phyloP scores from a whole-genome alignment of 2,888 invertebrate species.

The Cerceris rybyensis region DNA sequence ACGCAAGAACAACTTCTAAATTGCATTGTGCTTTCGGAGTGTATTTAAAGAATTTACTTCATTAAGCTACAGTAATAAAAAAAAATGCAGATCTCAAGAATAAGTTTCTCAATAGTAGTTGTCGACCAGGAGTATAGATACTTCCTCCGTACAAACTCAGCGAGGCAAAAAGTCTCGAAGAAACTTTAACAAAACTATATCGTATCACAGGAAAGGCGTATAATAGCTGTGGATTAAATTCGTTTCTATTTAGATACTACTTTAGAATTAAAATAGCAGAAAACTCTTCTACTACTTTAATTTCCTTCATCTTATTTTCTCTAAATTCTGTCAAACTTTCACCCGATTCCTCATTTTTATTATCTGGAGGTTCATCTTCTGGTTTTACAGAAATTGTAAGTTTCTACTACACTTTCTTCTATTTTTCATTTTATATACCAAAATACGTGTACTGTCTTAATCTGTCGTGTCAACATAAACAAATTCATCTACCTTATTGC shows the following conservation, averaged over 20 bases:
- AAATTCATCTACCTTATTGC: too few relatives aligned
- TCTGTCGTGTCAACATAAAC: too few relatives aligned
- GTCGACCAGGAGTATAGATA: constrained; percentile 51
- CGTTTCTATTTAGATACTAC: constrained; percentile 63
- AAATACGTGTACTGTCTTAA: too few relatives aligned
- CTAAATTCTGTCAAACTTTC: background rate
- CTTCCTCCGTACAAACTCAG: constrained; percentile 42
- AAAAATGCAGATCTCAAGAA: constrained; percentile 14
- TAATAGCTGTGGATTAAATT: constrained; percentile 74
- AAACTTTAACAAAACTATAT: constrained; percentile 62
- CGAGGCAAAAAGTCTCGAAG: constrained; percentile 55
- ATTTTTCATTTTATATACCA: background rate
- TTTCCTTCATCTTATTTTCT: constrained; percentile 4
- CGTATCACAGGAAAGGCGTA: constrained; percentile 61
- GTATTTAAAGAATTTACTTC: constrained; percentile 53
- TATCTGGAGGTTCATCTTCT: too few relatives aligned
- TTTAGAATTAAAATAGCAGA: constrained; percentile 66
- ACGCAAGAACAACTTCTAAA: constrained; percentile 7
- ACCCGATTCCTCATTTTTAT: too few relatives aligned
- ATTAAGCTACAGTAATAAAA: constrained; percentile 59
- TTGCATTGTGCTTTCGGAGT: background rate
- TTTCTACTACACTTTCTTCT: background rate
- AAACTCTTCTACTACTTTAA: constrained; percentile 15
- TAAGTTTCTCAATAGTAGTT: constrained; percentile 62
- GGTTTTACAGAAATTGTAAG: too few relatives aligned